These are phyloP conservation scores for Diarsia brunnea DNA, from an alignment of 2,888 invertebrate genomes.

Conservation along the genomic window DNA sequence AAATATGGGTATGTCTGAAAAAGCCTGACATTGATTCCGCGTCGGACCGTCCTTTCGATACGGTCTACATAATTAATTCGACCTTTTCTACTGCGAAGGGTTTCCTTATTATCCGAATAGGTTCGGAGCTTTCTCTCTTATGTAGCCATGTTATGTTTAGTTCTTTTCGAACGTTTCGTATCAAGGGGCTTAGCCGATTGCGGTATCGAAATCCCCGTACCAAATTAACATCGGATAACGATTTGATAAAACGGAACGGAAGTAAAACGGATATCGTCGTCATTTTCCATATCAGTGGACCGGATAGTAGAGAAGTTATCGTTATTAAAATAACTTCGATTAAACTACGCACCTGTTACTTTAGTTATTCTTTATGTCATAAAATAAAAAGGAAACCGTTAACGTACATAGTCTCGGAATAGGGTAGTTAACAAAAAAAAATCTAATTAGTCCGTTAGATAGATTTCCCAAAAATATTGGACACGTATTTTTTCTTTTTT, in stretches of 20 bases:
- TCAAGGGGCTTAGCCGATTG: conserved; percentile 30
- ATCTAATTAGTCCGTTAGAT: too few species aligned
- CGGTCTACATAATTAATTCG: conserved; percentile 64
- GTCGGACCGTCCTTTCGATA: conserved; percentile 62
- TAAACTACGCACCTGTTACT: background rate
- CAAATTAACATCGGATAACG: conserved; percentile 24
- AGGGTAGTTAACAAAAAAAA: too few species aligned
- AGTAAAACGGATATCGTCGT: conserved; percentile 10
- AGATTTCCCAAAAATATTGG: too few species aligned
- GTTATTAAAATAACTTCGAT: background rate
- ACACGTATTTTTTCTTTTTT: too few species aligned
- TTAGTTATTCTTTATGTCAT: background rate
- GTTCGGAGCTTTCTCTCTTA: conserved; percentile 24
- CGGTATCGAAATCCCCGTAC: conserved; percentile 32
- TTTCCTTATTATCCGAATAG: conserved; percentile 53
- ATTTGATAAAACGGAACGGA: conserved; percentile 35
- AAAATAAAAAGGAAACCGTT: conserved; percentile 23
- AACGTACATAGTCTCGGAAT: conserved; percentile 16
- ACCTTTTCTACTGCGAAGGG: conserved; percentile 53
- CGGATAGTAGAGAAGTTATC: background rate
- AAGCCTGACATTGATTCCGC: conserved; percentile 68
- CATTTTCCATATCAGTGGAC: conserved; percentile 8
- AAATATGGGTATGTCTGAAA: conserved; percentile 68
- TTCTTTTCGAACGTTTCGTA: conserved; percentile 34
- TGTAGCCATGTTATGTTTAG: conserved; percentile 33